Base-by-base conservation (phyloP, 2,113 vertebrate genomes). In the Trogon melanurus region DNA sequence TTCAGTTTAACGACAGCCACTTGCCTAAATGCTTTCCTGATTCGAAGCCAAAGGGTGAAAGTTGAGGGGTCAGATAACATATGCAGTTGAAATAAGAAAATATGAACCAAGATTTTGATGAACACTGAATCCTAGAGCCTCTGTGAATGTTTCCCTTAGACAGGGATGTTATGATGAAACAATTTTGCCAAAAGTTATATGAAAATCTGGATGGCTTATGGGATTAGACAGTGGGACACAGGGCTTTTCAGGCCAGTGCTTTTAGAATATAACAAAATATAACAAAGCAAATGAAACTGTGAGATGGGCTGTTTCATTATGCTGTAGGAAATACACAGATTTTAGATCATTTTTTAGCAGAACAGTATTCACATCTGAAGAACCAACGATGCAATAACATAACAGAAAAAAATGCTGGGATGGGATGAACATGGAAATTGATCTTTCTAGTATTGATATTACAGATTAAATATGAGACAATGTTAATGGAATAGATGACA, bases 11-110 rank as follows among this genome's bases (percentile, higher is more conserved):
- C 61, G 91, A 94, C 6, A 95, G 93, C 88, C 85, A 92, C 93
- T 95, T 93, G 72, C 90, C 92, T 92, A 94, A 96, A 93, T 64
- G 72, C 72, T 86, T 91, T 93, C 69, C 88, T 97, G 92, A 95
- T 94, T 0, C 64, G 82, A 66, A 84, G 88, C 83, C 95, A 93
- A 92, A 78, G 88, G 88, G 75, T 36, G 79, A 86, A 86, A 85
- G 95, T 50, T 85, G 82, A 85, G 45, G 50, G 85, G 90, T 97
- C 90, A 91, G 82, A 32, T 21, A 94, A 38, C 85, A 93, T 67
- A 92, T 84, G 90, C 25, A 82, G 72, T 78, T 86, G 82, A 95
- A 96, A 50, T 60, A 93, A 70, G 88, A 85, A 96, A 95, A 74
- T 88, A 88, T n/a, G 67, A 91, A 92, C 73, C 79, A 76, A 90